Conservation (phyloP, 1,140 invertebrate species). For the Zeugodacus cucurbitae region DNA sequence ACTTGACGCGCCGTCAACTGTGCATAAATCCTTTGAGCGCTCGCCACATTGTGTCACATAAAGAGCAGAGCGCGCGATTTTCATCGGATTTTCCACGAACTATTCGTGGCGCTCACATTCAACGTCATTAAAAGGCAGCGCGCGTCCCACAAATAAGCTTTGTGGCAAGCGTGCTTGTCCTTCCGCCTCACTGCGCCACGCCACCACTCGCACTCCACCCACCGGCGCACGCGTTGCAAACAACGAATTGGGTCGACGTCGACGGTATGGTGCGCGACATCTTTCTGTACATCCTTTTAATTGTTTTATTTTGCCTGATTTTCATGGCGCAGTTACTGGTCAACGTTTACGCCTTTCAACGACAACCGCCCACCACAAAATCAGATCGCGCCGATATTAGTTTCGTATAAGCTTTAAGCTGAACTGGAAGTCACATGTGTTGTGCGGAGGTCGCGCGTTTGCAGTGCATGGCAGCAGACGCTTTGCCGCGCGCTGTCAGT, state of each 20-base stretch:
- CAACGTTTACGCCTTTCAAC: slow-evolving; percentile 64
- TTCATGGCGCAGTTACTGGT: slow-evolving; percentile 66
- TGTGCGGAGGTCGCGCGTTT: not conserved
- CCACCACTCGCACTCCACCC: not conserved
- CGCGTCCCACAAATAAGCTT: not conserved
- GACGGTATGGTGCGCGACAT: slow-evolving; percentile 62
- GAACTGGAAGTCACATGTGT: not conserved
- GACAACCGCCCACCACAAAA: slow-evolving; percentile 57
- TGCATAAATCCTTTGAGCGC: not conserved
- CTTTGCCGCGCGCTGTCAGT: too few relatives aligned
- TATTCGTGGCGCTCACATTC: not conserved
- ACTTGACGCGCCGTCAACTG: not conserved
- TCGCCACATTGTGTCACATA: not conserved
- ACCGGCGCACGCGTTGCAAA: not conserved
- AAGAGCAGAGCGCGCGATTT: not conserved
- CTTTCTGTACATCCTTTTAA: slow-evolving; percentile 63
- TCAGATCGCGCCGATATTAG: slow-evolving; percentile 62
- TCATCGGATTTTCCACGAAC: not conserved
- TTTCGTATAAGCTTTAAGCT: slow-evolving; percentile 54
- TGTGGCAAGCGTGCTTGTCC: not conserved
- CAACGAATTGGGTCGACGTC: not conserved
- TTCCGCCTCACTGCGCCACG: not conserved
- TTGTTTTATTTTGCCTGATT: slow-evolving; percentile 66
- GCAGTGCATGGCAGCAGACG: not conserved
- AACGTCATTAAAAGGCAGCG: not conserved